Evolutionary conservation across 2,113 vertebrate species (phyloP), one percentile per base, ranked within the genome.

Genomic region (Cyanocitta stelleri): DNA sequence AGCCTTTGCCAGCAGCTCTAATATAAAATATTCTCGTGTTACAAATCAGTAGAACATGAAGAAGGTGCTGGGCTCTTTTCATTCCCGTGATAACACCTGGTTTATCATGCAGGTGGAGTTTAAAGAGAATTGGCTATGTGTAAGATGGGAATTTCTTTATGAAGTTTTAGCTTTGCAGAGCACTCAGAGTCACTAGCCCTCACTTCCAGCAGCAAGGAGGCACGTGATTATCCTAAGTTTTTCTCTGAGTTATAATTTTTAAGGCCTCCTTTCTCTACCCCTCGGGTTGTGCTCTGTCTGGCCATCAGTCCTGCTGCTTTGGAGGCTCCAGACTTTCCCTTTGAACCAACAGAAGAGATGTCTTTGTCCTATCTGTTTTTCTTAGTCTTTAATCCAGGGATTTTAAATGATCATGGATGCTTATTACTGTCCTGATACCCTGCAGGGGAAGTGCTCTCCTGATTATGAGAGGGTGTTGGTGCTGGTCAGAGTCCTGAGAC

Each of bases 231-330:
- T 66, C 43, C 41, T 41, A n/a, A 49, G 9, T 37, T 51, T 83
- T 79, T 67, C 26, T 71, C 54, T 32, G 20, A 87, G 44, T 37
- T 62, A 48, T 0, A 10, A 5, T n/a, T 87, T 75, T 82, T 62
- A 39, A 62, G 68, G 44, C 41, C 33, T 74, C 14, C 32, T 80
- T 87, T 77, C n/a, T 55, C 41, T 33, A 11, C 44, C 26, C 9
- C 10, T n/a, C 0, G 0, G 37, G 14, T 33, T 79, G 19, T 71
- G 51, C 32, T 16, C 3, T 39, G 21, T 14, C 43, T 75, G 46
- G 24, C 21, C 54, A 33, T 30, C 32, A 16, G 13, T 35, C 33
- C 41, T 69, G 43, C 69, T 78, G 26, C 7, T 14, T 67, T 51
- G 46, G 44, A 11, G 4, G 46, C 51, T 88, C 23, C 41, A n/a